Evolutionary conservation across 1,140 invertebrate species (phyloP), one percentile per base, ranked within the genome.

Genomic region (Sesamia nonagrioides): DNA sequence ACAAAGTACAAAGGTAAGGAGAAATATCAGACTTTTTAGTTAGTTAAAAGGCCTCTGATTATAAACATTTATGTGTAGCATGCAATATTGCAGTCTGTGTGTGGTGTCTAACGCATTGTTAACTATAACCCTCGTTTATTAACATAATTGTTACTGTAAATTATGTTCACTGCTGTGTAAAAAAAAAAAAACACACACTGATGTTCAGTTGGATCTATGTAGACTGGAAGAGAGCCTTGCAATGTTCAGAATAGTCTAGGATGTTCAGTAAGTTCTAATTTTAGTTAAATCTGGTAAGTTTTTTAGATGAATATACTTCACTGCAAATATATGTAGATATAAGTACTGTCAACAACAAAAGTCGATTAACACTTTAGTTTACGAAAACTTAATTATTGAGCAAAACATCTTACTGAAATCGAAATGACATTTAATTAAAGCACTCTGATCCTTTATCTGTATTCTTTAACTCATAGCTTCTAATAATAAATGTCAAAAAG

Each of bases 71-170:
- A 48, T 60, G n/a, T 78, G 54, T 63, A 79, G 78, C 77, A 82
- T 84, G 82, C 74, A 63, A 48, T 54, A 81, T 82, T 82, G 74
- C 83, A 86, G 45, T 50, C 79, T 80, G 69, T 88, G 84, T 92
- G 89, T 93, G 86, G 86, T 88, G 89, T 90, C 90, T 89, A 84
- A 84, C 81, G 82, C 80, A 86, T 86, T 86, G 72, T 80, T 88
- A 89, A 88, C 82, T 76, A 77, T 88, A 88, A 91, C 85, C 69
- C n/a, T 78, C 17, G 13, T 6, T 42, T 37, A 45, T 73, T 45
- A 21, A 73, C 18, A 42, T 15, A 2, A 45, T 9, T 58, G 17
- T 11, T 58, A 73, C 18, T n/a, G 6, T 73, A 42, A 37, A 35
- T 45, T 73, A 40, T 73, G 15, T 71, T 71, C 33, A 33, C 50